phyloP scores from a whole-genome alignment of 2,797 vertebrate species.

The Pampus argenteus region DNA sequence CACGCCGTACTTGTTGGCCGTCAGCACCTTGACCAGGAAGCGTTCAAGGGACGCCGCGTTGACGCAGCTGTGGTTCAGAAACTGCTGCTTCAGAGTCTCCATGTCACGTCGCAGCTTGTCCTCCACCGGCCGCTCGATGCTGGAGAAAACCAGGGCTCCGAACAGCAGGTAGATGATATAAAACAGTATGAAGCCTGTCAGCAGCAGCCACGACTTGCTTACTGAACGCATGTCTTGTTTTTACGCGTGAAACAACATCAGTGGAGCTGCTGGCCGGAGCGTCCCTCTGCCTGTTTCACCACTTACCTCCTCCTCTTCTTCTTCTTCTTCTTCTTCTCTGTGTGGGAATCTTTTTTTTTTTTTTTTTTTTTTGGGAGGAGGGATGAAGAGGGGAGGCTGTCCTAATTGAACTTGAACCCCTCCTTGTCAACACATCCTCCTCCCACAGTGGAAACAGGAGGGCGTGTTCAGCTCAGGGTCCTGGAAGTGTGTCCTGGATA shows the following conservation, averaged over 20 bases:
- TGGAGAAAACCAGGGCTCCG: constrained; percentile 89
- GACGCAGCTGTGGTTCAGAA: constrained; percentile 88
- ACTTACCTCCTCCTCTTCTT: too few species aligned
- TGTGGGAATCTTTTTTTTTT: constrained; percentile 21
- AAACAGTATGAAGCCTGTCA: constrained; percentile 79
- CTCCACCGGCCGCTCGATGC: constrained; percentile 90
- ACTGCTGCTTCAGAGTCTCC: constrained; percentile 79
- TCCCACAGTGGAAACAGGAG: constrained; percentile 54
- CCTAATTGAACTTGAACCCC: constrained; percentile 68
- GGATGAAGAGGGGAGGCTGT: too few species aligned
- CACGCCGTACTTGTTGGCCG: constrained; percentile 88
- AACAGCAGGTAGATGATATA: constrained; percentile 88
- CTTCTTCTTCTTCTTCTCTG: constrained; percentile 1
- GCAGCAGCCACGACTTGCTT: constrained; percentile 82
- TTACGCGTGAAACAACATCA: background rate
- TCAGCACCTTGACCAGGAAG: constrained; percentile 85
- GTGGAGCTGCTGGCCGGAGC: background rate
- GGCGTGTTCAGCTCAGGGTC: constrained; percentile 46
- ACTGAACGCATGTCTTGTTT: constrained; percentile 68
- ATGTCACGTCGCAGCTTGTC: constrained; percentile 83
- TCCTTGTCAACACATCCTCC: constrained; percentile 69
- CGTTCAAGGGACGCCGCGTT: constrained; percentile 81
- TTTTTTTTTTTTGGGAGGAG: too few species aligned
- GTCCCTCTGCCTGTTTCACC: background rate
- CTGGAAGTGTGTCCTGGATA: constrained; percentile 29